Percentiles rank a stretch among this genome's conserved stretches.
phyloP scores from a whole-genome alignment of 2,797 vertebrate genomes.

The Cygnus olor region DNA sequence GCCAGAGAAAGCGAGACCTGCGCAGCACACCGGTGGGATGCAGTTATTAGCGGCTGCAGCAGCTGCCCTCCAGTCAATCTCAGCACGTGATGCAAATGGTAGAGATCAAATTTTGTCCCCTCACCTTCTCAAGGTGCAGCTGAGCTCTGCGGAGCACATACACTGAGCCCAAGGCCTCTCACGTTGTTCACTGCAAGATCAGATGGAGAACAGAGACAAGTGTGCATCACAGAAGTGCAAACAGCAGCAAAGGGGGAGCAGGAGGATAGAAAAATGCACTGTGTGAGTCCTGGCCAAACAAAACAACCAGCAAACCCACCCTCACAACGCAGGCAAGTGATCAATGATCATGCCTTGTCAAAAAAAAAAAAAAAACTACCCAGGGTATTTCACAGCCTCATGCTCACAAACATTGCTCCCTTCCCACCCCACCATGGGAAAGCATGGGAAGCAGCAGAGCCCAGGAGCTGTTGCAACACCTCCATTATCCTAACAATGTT shows the following conservation, averaged over 20 bases:
- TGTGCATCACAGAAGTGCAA: accelerated
- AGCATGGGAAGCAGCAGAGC: background rate
- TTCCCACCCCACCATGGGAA: background rate
- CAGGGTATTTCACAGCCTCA: background rate
- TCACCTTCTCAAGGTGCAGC: background rate
- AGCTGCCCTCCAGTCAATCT: background rate
- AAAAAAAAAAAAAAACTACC: background rate
- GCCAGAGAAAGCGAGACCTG: background rate
- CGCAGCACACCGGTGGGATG: background rate
- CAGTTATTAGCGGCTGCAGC: accelerated
- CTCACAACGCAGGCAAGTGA: background rate
- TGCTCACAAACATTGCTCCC: background rate
- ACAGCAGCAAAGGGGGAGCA: background rate
- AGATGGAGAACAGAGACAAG: background rate
- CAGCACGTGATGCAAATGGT: accelerated
- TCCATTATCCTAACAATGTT: background rate
- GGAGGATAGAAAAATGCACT: background rate
- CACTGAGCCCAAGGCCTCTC: accelerated
- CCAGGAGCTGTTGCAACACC: background rate
- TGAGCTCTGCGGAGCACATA: accelerated
- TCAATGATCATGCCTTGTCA: background rate
- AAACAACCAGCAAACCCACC: background rate
- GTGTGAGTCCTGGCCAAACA: background rate
- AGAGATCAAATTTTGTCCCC: background rate
- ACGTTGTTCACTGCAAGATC: accelerated